Evolutionary conservation across 2,888 invertebrate genomes (phyloP).

Genomic region (Nymphalis urticae): DNA sequence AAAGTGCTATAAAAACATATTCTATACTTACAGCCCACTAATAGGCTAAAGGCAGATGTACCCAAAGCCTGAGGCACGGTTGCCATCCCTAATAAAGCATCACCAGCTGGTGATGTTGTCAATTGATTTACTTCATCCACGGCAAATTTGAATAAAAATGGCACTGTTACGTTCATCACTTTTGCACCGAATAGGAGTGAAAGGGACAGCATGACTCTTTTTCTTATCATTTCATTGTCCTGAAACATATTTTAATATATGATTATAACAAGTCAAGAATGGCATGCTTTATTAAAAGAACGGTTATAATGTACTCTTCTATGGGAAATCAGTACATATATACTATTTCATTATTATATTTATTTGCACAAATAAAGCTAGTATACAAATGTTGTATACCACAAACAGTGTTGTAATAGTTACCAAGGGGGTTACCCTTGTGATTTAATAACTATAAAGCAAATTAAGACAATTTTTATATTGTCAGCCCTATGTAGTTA

Average conservation of each 20-base stretch:
- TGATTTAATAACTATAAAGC: no score
- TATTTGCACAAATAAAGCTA: no score
- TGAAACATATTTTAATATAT: constrained; percentile 49
- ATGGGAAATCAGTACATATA: no score
- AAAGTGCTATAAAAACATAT: neutral
- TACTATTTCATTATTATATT: no score
- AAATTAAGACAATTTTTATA: neutral
- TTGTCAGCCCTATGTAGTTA: neutral
- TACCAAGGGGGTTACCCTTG: no score
- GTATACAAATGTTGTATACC: no score
- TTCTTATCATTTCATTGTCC: constrained; percentile 88
- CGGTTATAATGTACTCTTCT: no score
- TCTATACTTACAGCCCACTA: constrained; percentile 91
- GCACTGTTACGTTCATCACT: constrained; percentile 94
- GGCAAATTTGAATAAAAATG: constrained; percentile 96
- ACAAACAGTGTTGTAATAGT: no score
- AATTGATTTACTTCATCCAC: constrained; percentile 92
- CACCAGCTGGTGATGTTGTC: constrained; percentile 65
- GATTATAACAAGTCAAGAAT: no score
- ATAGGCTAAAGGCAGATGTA: constrained; percentile 88
- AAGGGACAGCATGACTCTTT: constrained; percentile 91
- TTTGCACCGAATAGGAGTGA: constrained; percentile 91
- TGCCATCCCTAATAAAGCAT: constrained; percentile 86
- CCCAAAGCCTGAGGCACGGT: constrained; percentile 90
- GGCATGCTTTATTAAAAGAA: no score